These are phyloP conservation scores for Anthoptus insignis DNA, from an alignment of 2,888 invertebrate genomes.

Conservation along the genomic window DNA sequence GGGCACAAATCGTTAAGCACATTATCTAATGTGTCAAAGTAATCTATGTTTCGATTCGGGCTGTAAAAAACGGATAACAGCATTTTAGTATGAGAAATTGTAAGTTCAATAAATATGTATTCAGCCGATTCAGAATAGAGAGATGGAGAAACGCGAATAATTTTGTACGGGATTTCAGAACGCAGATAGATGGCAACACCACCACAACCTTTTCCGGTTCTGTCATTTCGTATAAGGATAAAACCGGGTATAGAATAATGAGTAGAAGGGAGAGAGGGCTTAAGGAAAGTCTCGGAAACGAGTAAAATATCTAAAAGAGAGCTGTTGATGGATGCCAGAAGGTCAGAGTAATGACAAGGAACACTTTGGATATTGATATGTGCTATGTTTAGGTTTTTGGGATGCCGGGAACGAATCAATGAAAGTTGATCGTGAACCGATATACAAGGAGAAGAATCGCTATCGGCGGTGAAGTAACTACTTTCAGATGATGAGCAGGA, in stretches of 20 bases:
- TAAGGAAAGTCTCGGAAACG: no score
- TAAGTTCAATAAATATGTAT: background rate
- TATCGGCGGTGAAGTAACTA: no score
- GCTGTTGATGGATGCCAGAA: background rate
- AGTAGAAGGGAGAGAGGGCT: background rate
- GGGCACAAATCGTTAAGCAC: background rate
- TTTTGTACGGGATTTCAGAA: background rate
- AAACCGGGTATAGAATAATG: conserved; percentile 7
- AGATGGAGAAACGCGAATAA: background rate
- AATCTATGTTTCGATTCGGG: background rate
- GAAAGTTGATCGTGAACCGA: no score
- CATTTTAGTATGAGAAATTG: background rate
- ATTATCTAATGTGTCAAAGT: background rate
- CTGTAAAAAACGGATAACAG: background rate
- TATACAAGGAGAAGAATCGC: no score
- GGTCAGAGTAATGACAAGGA: no score
- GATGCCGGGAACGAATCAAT: no score
- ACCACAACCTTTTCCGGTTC: background rate
- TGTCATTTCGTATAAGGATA: background rate
- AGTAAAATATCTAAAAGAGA: background rate
- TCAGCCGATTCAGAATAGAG: background rate
- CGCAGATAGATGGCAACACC: background rate
- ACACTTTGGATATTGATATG: no score
- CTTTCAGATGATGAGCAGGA: no score
- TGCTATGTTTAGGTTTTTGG: no score